Evolutionary conservation across 2,888 invertebrate genomes (phyloP), one percentile per base, ranked within the genome.

Genomic region (Lepidonotus clava): DNA sequence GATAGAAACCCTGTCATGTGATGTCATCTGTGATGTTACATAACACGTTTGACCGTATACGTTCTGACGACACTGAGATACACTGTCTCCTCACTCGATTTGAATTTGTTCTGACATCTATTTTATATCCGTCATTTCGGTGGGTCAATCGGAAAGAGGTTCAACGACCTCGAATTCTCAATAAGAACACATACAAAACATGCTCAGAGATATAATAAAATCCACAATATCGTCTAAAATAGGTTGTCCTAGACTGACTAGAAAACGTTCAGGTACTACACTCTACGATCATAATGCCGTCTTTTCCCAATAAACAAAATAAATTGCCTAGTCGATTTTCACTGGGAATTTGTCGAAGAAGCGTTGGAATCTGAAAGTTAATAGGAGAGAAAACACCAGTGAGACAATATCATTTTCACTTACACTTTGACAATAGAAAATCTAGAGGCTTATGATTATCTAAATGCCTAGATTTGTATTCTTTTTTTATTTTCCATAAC

Each of bases 321-420:
- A n/a, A 28, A 71, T 36, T 8, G 32, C 38, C 36, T 80, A 80
- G 51, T 80, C 80, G 51, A 80, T 80, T 51, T 80, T 80, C 41
- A 80, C 80, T 8, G 80, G 80, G 80, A 80, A 41, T 46, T 80
- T 80, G 46, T 80, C 80, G 46, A 80, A 32, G 80, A 80, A 46
- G 24, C 80, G 41, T 80, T 80, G 80, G 46, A 80, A 80, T 28
- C 80, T 80, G 80, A 28, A 80, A 80, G 1, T 46, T 46, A 46
- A 40, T 6, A n/a, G 51, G 18, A 46, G 46, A 71, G 51, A 80
- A 24, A 46, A 46, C n/a, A n/a, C n/a, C n/a, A 36, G 71, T 8
- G 38, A 36, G 24, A 61, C 24, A 56, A 56, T 56, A 14, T 56
- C n/a, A 56, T 14, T 56, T 11, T 11, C 11, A 14, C 5, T 56